Evolutionary conservation across 2,113 vertebrate genomes (phyloP).

Genomic region (Telmatochromis bifrenatus): DNA sequence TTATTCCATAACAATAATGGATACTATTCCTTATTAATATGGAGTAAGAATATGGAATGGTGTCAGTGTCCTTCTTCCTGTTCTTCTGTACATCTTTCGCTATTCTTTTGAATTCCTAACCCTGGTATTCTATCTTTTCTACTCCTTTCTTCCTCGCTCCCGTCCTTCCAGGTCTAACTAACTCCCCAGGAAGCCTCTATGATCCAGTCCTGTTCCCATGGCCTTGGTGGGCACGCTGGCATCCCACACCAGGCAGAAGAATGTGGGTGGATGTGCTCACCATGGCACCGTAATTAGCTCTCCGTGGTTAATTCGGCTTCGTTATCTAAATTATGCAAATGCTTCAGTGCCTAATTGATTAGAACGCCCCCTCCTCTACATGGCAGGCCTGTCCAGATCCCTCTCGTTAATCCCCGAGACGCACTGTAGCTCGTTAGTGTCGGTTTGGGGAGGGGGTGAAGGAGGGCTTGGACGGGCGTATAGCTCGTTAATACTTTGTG

Average conservation of each 20-base stretch:
- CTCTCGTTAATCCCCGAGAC: conserved; percentile 68
- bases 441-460: background rate
- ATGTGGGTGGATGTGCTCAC: conserved; percentile 37
- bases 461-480: conserved; percentile 37
- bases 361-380: conserved; percentile 41
- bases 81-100: background rate
- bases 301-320: conserved; percentile 67
- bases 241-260: conserved; percentile 35
- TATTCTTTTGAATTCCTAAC: background rate
- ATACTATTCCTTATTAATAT: background rate
- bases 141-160: background rate
- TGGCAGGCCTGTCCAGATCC: conserved; percentile 54
- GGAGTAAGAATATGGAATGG: background rate
- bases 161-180: background rate
- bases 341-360: conserved; percentile 68
- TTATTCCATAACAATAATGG: background rate
- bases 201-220: conserved; percentile 56
- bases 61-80: background rate
- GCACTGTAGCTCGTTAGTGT: conserved; percentile 69
- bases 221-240: conserved; percentile 43
- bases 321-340: conserved; percentile 78
- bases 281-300: conserved; percentile 64
- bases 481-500: conserved; percentile 68
- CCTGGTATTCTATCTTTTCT: background rate
- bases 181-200: background rate